Conservation (phyloP, 2,797 vertebrate genomes). For the Denticeps clupeoides region DNA sequence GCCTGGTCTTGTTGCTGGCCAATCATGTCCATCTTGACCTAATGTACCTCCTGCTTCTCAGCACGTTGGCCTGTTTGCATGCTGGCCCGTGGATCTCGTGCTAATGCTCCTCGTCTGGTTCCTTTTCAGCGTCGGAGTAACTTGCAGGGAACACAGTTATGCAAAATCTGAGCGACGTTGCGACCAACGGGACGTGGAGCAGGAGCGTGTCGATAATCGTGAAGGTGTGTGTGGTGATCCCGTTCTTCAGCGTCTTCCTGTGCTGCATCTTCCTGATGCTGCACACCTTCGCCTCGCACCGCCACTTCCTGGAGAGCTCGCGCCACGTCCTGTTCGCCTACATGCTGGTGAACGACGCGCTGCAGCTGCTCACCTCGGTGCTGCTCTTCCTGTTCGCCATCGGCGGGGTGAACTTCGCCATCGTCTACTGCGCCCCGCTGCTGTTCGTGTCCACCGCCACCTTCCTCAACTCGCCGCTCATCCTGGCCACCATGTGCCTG, state of each 20-base stretch:
- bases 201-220: conserved; percentile 38
- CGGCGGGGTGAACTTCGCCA: conserved; percentile 33
- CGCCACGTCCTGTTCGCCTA: conserved; percentile 59
- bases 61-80: too few species aligned
- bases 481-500: conserved; percentile 62
- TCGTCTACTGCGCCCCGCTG: conserved; percentile 46
- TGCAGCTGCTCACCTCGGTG: conserved; percentile 51
- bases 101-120: neutral
- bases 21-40: too few species aligned
- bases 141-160: too few species aligned
- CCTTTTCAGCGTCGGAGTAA: neutral
- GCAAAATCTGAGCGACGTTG: conserved; percentile 44
- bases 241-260: conserved; percentile 50
- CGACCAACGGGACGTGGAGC: conserved; percentile 33
- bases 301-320: conserved; percentile 51
- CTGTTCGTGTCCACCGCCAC: conserved; percentile 43
- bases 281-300: conserved; percentile 51
- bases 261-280: conserved; percentile 51
- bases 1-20: too few species aligned
- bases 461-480: conserved; percentile 54
- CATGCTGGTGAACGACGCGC: conserved; percentile 61
- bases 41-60: too few species aligned
- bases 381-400: conserved; percentile 48
- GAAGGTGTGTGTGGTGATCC: conserved; percentile 51
- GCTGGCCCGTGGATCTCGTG: too few species aligned